Conservation (phyloP, 2,888 invertebrate genomes). For the Pemphredon lugubris region DNA sequence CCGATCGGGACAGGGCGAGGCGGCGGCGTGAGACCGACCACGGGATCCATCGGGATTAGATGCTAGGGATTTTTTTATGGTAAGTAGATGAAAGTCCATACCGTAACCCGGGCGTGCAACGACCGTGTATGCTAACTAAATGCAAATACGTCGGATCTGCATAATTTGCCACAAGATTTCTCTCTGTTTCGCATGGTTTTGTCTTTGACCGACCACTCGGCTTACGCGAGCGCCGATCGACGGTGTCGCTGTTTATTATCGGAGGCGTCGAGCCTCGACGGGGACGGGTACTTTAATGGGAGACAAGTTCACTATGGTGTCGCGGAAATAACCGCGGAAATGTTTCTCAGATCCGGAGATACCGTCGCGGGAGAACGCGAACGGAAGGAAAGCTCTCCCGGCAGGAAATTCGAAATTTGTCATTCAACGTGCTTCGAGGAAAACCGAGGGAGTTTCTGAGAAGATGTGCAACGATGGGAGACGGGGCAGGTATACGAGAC, state of each 20-base stretch:
- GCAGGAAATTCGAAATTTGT: neutral
- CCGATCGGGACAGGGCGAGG: conserved; percentile 44
- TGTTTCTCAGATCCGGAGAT: conserved; percentile 1
- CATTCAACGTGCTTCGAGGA: conserved; percentile 21
- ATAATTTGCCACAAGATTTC: conserved; percentile 73
- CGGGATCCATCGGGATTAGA: conserved; percentile 57
- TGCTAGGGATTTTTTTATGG: conserved; percentile 65
- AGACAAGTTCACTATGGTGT: neutral
- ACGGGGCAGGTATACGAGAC: conserved; percentile 26
- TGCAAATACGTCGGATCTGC: conserved; percentile 71
- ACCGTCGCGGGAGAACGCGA: neutral
- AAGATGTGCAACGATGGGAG: conserved; percentile 11
- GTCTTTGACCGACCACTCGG: conserved; percentile 46
- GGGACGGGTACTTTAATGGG: neutral
- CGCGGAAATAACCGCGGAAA: conserved; percentile 16
- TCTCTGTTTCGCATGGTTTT: conserved; percentile 61
- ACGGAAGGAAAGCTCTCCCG: conserved; percentile 20
- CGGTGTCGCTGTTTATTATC: conserved; percentile 42
- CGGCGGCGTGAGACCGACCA: conserved; percentile 44
- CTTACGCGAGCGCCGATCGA: conserved; percentile 47
- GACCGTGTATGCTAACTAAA: conserved; percentile 68
- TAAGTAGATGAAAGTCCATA: conserved; percentile 73
- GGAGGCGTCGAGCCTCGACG: neutral
- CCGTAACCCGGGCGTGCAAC: conserved; percentile 36
- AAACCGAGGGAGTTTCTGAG: conserved; percentile 33